These are phyloP conservation scores for Pseudorhombus dupliciocellatus DNA, from an alignment of 2,113 vertebrate genomes.

Conservation along the genomic window DNA sequence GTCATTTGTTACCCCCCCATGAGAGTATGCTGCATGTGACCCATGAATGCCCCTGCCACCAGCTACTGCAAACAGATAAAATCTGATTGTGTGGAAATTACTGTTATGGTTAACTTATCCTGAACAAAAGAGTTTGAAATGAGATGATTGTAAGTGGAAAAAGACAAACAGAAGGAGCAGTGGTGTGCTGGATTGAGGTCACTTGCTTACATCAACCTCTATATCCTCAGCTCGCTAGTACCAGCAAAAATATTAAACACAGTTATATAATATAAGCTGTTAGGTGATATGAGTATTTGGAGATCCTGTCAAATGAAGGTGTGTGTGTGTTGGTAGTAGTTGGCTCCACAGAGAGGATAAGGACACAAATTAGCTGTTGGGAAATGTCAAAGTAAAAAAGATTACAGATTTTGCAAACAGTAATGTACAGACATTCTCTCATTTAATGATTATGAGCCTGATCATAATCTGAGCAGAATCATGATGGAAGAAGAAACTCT, in stretches of 20 bases:
- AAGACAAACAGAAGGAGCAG: not conserved
- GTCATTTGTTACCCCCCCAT: not conserved
- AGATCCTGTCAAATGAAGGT: slow-evolving; percentile 2
- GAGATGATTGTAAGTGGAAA: not conserved
- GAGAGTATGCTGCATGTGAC: not conserved
- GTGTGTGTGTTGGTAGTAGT: not conserved
- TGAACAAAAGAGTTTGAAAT: not conserved
- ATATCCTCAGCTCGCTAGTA: not conserved
- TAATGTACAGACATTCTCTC: not conserved
- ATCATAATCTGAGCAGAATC: too few species aligned
- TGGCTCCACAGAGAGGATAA: not conserved
- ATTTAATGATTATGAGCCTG: too few species aligned
- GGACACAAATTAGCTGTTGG: not conserved
- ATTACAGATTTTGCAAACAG: not conserved
- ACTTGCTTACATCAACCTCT: not conserved
- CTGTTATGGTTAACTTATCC: not conserved
- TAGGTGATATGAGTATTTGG: not conserved
- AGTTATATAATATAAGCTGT: slow-evolving; percentile 10
- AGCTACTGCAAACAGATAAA: not conserved
- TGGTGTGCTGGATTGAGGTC: not conserved
- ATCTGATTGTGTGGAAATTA: not conserved
- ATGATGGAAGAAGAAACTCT: too few species aligned
- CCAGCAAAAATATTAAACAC: slow-evolving; percentile 10
- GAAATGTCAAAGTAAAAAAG: not conserved
- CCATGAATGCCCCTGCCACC: not conserved